Percentiles rank a stretch among this genome's conserved stretches.
These are phyloP conservation scores for Enoplolaimus lenunculus DNA, from an alignment of 2,888 invertebrate species.

Conservation along the genomic window DNA sequence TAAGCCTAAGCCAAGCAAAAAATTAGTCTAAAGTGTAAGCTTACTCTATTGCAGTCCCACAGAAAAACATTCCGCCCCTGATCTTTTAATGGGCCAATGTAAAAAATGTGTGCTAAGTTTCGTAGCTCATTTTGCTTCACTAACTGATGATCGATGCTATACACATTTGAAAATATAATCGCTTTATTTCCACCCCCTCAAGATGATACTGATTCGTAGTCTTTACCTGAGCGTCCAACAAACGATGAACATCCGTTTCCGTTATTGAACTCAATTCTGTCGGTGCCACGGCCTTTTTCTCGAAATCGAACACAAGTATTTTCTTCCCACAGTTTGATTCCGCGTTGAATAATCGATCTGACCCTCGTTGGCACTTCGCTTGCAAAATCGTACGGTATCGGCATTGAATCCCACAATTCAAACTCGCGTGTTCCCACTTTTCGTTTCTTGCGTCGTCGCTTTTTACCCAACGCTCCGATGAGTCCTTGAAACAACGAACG, in stretches of 20 bases:
- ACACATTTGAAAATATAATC: too few relatives aligned
- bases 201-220: too few relatives aligned
- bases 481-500: background rate
- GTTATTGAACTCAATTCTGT: conserved; percentile 1
- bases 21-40: too few relatives aligned
- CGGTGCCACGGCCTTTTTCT: background rate
- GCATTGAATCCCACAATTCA: background rate
- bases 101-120: too few relatives aligned
- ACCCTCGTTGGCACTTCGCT: background rate
- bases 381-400: background rate
- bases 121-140: too few relatives aligned
- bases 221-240: background rate
- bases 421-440: background rate
- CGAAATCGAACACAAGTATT: conserved; percentile 2
- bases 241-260: conserved; percentile 9
- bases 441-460: background rate
- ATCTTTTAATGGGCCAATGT: too few relatives aligned
- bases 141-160: too few relatives aligned
- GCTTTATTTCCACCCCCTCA: too few relatives aligned
- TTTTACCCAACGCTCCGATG: background rate
- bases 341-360: background rate
- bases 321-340: background rate
- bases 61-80: too few relatives aligned
- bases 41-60: too few relatives aligned
- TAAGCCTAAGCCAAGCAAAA: too few relatives aligned